Base-by-base conservation (phyloP, 2,113 vertebrate genomes). In the Climacteris rufus region DNA sequence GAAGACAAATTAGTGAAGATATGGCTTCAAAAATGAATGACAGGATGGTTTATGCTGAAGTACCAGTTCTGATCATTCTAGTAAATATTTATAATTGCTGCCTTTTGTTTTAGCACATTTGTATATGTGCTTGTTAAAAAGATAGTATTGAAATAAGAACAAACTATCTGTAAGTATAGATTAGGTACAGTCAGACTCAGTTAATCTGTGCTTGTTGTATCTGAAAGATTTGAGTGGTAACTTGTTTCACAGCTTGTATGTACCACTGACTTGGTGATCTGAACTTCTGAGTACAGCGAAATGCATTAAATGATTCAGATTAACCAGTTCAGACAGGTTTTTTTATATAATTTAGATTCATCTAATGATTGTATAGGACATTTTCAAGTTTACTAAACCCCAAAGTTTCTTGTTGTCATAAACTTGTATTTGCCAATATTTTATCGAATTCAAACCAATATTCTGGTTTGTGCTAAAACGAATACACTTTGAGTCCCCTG, bases 61-160 rank as follows among this genome's bases (percentile, higher is more conserved):
- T 95, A 68, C 86, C 89, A 89, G 59, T 97, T 97, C 96, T 97
- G 92, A 91, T 97, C 93, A 95, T 97, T 98, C 96, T 94, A 91
- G 92, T 94, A 94, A 96, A 94, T 98, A 97, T 95, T 97, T 98
- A 83, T 97, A 95, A 97, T 90, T 82, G 86, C 90, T 96, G 94
- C 93, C 97, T 96, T 96, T 97, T 97, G 65, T 90, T 97, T 97
- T 97, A 97, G 98, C 97, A 97, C 96, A 98, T 96, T 94, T 96
- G 71, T 91, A 50, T 96, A 97, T 96, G 97, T 98, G 96, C 96
- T 96, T 91, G 91, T 94, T 96, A 90, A 94, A 96, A 95, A 85
- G 54, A 95, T 95, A 94, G 53, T 74, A 16, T 19, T 96, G 79
- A 97, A 95, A 71, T 96, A 96, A 97, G 92, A 96, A 93, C 95